Evolutionary conservation across 2,888 invertebrate genomes (phyloP), one percentile per base, ranked within the genome.

Genomic region (Drosophila mayaguana): DNA sequence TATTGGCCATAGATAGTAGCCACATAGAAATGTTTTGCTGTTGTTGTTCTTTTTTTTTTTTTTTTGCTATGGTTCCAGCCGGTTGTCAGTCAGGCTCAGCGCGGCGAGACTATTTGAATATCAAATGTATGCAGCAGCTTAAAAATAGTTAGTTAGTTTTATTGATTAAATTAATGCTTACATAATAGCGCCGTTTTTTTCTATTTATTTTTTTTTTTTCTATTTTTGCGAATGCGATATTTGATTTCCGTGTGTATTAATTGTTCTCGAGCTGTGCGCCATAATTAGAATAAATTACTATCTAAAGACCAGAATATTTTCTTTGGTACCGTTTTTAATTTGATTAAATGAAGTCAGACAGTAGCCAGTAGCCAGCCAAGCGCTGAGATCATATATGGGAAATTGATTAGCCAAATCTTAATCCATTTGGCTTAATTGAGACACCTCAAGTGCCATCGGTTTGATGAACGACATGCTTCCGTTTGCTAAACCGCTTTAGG

Each of bases 81-180:
- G 62, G 75, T 70, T 75, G 53, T 69, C 42, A 28, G 45, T 34
- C 55, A 48, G 18, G 28, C 18, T 40, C 7, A 22, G 12, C 12
- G 40, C 7, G 28, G 9, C 12, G 20, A 54, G 38, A 55, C 25
- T 25, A 64, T 75, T 78, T 78, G 69, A 75, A 81, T 81, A 67
- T 56, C 63, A 71, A 78, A 77, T 67, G 63, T 60, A 53, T 72
- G 45, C 79, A 72, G 56, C 48, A 54, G 73, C 22, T 68, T 63
- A 51, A 68, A 74, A 64, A 80, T 63, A 66, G 61, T 65, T 73
- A 51, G 55, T 65, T 72, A 56, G 69, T 74, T 77, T 73, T 83
- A 72, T 84, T 78, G 89, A 85, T 89, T 87, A 74, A 81, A 89
- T 82, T 81, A 89, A 84, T 87, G 76, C 78, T 81, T 72, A 83